Conservation (phyloP, 2,113 vertebrate species). For the Ramphastos sulfuratus region DNA sequence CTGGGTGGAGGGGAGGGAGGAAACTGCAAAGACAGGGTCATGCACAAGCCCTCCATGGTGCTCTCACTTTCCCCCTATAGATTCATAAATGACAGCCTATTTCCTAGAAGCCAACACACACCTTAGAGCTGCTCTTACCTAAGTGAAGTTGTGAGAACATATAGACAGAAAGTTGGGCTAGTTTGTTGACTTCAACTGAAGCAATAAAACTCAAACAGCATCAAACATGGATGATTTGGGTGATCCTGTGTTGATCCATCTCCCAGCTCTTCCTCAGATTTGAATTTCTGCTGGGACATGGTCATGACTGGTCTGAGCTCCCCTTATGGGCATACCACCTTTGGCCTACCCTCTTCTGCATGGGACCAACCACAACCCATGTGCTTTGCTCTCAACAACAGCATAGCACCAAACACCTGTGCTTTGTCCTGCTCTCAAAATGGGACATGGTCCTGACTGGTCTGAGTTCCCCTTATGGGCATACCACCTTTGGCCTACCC, state of each 20-base stretch:
- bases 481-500: not conserved
- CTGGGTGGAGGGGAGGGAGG: not conserved
- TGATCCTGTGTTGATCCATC: not conserved
- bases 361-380: not conserved
- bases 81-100: not conserved
- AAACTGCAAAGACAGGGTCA: not conserved
- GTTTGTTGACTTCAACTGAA: not conserved
- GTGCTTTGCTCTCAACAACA: not conserved
- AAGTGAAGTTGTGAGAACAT: not conserved
- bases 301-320: not conserved
- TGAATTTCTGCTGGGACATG: not conserved
- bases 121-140: not conserved
- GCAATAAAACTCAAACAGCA: not conserved
- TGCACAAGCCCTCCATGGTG: fast-evolving
- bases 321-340: not conserved
- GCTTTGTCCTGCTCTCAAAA: no score
- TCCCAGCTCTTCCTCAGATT: not conserved
- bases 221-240: not conserved
- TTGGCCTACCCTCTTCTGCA: not conserved
- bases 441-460: not conserved
- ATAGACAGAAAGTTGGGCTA: not conserved
- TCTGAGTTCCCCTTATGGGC: not conserved
- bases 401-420: no score
- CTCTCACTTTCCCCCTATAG: not conserved
- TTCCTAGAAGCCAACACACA: not conserved